Conservation (phyloP, 1,140 invertebrate species). For the Dryas iulia region DNA sequence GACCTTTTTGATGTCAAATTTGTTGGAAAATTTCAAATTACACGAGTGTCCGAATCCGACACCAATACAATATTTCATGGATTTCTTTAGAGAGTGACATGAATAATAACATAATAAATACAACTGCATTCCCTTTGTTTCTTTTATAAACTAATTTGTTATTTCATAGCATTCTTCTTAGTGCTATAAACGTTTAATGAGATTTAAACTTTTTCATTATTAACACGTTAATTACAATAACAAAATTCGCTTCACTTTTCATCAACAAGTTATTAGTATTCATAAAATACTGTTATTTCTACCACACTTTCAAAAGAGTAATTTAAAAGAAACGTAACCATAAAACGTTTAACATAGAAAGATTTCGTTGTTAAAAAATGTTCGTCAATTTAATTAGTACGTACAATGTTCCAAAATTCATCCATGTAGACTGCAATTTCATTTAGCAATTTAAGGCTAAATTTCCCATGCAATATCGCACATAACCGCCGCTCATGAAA, state of each 20-base stretch:
- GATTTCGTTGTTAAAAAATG: background rate
- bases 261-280: background rate
- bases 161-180: no score
- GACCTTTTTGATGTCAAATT: no score
- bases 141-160: no score
- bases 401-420: slow-evolving; percentile 23
- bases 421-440: slow-evolving; percentile 29
- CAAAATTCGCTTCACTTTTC: background rate
- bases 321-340: background rate
- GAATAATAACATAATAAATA: no score
- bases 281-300: background rate
- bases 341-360: background rate
- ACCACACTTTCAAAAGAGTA: background rate
- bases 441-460: slow-evolving; percentile 37
- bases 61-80: no score
- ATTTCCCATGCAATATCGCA: slow-evolving; percentile 39
- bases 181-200: background rate
- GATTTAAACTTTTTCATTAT: background rate
- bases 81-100: no score
- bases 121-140: no score
- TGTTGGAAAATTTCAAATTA: no score
- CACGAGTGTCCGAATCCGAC: no score
- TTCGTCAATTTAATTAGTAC: slow-evolving; percentile 13
- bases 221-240: background rate
- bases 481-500: slow-evolving; percentile 38